Evolutionary conservation across 2,888 invertebrate genomes (phyloP), one percentile per base, ranked within the genome.

Genomic region (Meghimatium bilineatum): DNA sequence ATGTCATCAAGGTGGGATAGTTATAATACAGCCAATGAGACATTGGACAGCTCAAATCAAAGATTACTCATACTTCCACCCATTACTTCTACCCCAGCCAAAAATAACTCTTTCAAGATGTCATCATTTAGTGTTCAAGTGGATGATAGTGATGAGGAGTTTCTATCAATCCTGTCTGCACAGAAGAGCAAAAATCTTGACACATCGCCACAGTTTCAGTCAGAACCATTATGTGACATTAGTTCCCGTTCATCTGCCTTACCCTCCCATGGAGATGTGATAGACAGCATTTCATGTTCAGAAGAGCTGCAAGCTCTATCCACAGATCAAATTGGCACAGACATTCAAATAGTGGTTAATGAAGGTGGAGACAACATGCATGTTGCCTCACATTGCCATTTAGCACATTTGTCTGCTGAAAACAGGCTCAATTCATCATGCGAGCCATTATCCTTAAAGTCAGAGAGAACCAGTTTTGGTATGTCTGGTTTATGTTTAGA

Each of bases 141-240:
- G 32, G 81, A 60, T 26, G 86, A 86, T 74, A 78, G 85, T 52
- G 86, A 86, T 67, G 85, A 85, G 34, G 85, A 86, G 60, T 76
- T 86, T 38, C 20, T 66, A 52, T 44, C 83, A 29, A 86, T 86
- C 56, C 32, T 86, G 17, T 83, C 81, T 32, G 83, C 83, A 17
- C 85, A 86, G 66, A 83, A 79, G 69, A 84, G 66, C 6, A 72
- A 63, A 66, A 32, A 8, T 38, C 10, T n/a, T 20, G 32, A 52
- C 17, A 32, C 32, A 29, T 34, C 74, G 1, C 20, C 52, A 74
- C 32, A 52, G 32, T 3, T 52, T 34, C 32, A 17, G 20, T 52
- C 52, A 20, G 29, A 32, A 17, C 12, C 44, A 3, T 36, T 20
- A n/a, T 29, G 2, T 38, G 36, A 14, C 17, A 20, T 8, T 34